phyloP scores from a whole-genome alignment of 2,888 invertebrate species.

The Flexamia atlantica region DNA sequence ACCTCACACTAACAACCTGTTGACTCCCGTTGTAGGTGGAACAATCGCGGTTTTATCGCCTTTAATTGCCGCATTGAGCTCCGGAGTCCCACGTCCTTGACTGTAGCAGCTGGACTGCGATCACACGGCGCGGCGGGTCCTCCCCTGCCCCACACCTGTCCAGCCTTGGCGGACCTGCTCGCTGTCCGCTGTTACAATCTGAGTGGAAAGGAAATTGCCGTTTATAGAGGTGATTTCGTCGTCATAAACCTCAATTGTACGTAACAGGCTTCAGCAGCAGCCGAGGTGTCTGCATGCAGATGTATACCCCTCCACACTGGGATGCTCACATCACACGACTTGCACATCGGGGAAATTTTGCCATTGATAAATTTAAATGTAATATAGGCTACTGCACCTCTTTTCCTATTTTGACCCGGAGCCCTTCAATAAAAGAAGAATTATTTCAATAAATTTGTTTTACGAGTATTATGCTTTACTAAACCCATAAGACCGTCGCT shows the following conservation, averaged over 20 bases:
- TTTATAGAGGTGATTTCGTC: background rate
- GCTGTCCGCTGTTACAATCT: background rate
- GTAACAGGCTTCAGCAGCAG: too few species aligned
- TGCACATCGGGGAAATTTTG: too few species aligned
- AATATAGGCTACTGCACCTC: too few species aligned
- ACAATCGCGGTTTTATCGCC: background rate
- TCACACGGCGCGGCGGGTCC: background rate
- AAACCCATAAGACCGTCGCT: too few species aligned
- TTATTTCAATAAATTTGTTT: too few species aligned
- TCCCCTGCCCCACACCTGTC: slow-evolving; percentile 11
- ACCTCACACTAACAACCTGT: background rate
- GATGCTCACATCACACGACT: too few species aligned
- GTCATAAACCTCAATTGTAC: background rate
- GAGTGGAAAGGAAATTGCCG: slow-evolving; percentile 3
- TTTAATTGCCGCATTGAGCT: background rate
- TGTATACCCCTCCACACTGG: too few species aligned
- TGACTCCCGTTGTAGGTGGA: background rate
- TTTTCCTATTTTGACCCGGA: too few species aligned
- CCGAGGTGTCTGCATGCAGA: too few species aligned
- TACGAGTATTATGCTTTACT: too few species aligned
- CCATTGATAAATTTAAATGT: too few species aligned
- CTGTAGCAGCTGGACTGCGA: background rate
- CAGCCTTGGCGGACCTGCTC: background rate
- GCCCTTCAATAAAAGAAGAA: too few species aligned
- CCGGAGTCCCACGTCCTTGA: slow-evolving; percentile 7